Conservation (phyloP, 1,140 invertebrate genomes). For the Apis cerana region DNA sequence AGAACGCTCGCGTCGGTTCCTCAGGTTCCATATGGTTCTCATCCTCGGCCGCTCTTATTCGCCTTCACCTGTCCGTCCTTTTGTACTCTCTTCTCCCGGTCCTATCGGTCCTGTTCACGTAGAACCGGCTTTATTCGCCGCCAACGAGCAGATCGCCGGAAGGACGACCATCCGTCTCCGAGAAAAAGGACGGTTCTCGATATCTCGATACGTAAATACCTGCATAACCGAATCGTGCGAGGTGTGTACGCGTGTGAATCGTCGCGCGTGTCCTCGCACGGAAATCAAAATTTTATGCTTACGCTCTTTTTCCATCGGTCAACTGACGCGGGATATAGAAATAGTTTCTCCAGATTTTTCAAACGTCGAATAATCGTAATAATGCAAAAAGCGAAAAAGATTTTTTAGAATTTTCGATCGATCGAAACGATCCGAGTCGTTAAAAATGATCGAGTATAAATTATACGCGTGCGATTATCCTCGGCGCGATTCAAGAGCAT, state of each 20-base stretch:
- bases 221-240: constrained; percentile 19
- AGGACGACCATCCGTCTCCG: constrained; percentile 14
- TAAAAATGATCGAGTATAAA: too few relatives aligned
- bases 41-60: constrained; percentile 58
- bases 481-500: too few relatives aligned
- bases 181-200: constrained; percentile 30
- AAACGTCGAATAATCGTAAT: too few relatives aligned
- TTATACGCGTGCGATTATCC: too few relatives aligned
- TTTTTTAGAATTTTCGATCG: too few relatives aligned
- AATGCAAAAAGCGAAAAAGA: too few relatives aligned
- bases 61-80: constrained; percentile 64
- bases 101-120: constrained; percentile 68
- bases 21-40: constrained; percentile 69
- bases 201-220: constrained; percentile 10
- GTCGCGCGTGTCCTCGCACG: constrained; percentile 2
- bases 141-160: constrained; percentile 10
- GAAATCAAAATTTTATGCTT: too few relatives aligned
- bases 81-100: constrained; percentile 53
- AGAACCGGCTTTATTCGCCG: constrained; percentile 55
- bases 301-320: too few relatives aligned
- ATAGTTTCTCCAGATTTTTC: too few relatives aligned
- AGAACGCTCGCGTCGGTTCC: constrained; percentile 71
- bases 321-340: too few relatives aligned
- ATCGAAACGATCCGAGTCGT: too few relatives aligned
- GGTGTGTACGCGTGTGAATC: constrained; percentile 24